Conservation (phyloP, 2,888 invertebrate species). For the Phyto melanocephala region DNA sequence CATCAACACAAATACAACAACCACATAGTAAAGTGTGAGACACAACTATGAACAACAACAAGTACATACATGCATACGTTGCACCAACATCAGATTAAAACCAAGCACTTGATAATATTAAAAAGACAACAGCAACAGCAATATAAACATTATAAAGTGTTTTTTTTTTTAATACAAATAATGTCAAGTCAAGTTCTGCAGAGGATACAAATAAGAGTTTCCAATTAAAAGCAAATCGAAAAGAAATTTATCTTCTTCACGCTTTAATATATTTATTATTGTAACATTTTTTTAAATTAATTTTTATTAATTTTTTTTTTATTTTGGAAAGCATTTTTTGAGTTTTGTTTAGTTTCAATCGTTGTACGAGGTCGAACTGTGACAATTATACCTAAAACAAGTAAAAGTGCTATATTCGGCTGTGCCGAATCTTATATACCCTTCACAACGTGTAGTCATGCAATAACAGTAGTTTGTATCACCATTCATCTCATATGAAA, state of each 20-base stretch:
- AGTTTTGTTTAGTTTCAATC: too few relatives aligned
- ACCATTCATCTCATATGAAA: too few relatives aligned
- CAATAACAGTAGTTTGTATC: too few relatives aligned
- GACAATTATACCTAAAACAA: too few relatives aligned
- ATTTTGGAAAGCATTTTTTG: too few relatives aligned
- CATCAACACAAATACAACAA: constrained; percentile 13
- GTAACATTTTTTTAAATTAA: neutral
- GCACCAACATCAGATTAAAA: constrained; percentile 40
- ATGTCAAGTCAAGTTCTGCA: neutral
- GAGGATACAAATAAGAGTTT: neutral
- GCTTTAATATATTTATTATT: neutral
- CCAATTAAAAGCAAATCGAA: neutral
- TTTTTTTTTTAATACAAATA: neutral
- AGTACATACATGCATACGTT: neutral
- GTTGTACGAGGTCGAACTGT: too few relatives aligned
- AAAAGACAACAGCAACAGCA: constrained; percentile 19
- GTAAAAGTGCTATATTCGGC: too few relatives aligned
- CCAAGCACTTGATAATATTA: neutral
- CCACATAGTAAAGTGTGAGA: constrained; percentile 33
- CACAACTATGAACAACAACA: constrained; percentile 37
- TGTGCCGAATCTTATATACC: too few relatives aligned
- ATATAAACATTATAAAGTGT: neutral
- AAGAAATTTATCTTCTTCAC: too few relatives aligned
- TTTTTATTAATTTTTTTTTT: too few relatives aligned
- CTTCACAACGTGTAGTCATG: too few relatives aligned